Base-by-base conservation (phyloP, 2,113 vertebrate genomes). In the Gopherus evgoodei region DNA sequence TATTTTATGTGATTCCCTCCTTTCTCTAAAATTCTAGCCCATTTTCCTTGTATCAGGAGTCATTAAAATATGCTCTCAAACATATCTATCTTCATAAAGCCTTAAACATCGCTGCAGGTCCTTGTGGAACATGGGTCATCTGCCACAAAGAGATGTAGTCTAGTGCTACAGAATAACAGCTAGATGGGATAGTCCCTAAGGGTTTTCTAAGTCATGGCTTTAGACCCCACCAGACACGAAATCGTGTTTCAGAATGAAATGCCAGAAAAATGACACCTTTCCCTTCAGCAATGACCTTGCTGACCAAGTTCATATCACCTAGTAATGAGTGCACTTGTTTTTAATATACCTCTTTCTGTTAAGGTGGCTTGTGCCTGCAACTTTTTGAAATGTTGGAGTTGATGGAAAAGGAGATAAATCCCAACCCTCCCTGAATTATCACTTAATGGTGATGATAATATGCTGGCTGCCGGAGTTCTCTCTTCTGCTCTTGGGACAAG, bases 331-430 rank as follows among this genome's bases (percentile, higher is more conserved):
- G 57, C 42, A 8, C 62, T 85, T 69, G 49, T 21, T 87, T 89
- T 85, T 17, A 75, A 53, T 1, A 12, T 54, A 53, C 29, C 50
- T 44, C 35, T 47, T 50, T 50, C 83, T 72, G 5, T 44, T 31
- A 59, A 0, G 1, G 31, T 29, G 24, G 9, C 2, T 76, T 76
- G 16, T 24, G 16, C 11, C 0, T 2, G 27, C 4, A 80, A 8
- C 81, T 80, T 65, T 56, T 59, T 56, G 79, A 84, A 90, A 54
- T 27, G 0, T 25, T 31, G 16, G 75, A 52, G 10, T 87, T 65
- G 54, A 81, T 83, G 49, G 54, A 54, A 87, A 81, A 88, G 35
- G 53, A 79, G 84, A 53, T 6, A 79, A 65, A 72, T 1, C 8
- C 8, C 6, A 19, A n/a, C 3, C 0, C 7, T 62, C 44, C 79